Conservation (phyloP, 92 coral and sea anemone species). For the Palythoa heliodiscus region DNA sequence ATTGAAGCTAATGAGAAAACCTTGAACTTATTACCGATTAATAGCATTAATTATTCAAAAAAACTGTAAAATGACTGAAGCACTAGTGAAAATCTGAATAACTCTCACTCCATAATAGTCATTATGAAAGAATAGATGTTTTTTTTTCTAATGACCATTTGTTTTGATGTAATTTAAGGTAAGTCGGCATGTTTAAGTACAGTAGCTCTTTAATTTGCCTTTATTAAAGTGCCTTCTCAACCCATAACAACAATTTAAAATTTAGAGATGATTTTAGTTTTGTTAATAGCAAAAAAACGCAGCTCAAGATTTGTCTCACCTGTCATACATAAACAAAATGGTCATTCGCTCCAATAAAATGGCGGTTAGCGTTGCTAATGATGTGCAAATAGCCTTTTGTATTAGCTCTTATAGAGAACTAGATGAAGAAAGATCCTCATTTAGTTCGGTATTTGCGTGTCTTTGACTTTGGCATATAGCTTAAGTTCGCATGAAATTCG, state of each 20-base stretch:
- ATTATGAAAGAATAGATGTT: constrained; percentile 17
- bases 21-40: constrained; percentile 33
- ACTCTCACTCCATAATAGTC: constrained; percentile 31
- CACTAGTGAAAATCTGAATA: constrained; percentile 37
- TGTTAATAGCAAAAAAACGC: constrained; percentile 15
- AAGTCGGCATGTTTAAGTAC: constrained; percentile 28
- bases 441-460: neutral
- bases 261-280: constrained; percentile 16
- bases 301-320: constrained; percentile 26
- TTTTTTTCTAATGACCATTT: constrained; percentile 36
- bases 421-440: neutral
- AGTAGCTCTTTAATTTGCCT: constrained; percentile 37
- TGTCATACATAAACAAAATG: constrained; percentile 37
- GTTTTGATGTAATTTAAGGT: constrained; percentile 10
- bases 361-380: constrained; percentile 27
- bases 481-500: neutral
- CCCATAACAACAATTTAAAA: constrained; percentile 16
- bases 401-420: constrained; percentile 6
- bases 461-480: neutral
- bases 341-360: constrained; percentile 20
- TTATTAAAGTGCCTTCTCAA: constrained; percentile 2
- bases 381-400: constrained; percentile 36
- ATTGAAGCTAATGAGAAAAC: constrained; percentile 40
- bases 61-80: constrained; percentile 34
- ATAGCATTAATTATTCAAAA: constrained; percentile 45